phyloP scores from a whole-genome alignment of 2,113 vertebrate species.

The Onychorhynchus coronatus region DNA sequence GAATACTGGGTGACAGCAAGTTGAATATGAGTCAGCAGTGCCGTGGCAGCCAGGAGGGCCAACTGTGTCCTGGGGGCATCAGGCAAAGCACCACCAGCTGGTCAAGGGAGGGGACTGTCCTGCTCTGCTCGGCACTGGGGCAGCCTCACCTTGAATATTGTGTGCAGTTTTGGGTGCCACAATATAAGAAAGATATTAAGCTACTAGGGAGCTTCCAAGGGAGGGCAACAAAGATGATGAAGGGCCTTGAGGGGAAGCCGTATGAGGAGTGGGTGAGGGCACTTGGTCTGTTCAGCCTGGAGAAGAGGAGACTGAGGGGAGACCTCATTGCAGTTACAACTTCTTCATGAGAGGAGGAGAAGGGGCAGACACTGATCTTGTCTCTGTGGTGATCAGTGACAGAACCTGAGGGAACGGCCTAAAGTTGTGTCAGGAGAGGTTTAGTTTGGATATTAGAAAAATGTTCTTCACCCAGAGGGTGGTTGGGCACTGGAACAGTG shows the following conservation, averaged over 20 bases:
- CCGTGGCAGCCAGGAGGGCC: background rate
- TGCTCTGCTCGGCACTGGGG: background rate
- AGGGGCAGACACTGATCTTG: background rate
- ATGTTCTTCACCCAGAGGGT: background rate
- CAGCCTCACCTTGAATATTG: fast-evolving
- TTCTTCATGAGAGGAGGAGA: background rate
- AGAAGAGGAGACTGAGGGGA: background rate
- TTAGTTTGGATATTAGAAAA: background rate
- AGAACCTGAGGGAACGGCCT: background rate
- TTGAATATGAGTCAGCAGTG: background rate
- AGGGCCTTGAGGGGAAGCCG: background rate
- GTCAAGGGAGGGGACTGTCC: background rate
- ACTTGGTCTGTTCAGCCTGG: background rate
- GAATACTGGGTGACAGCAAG: fast-evolving
- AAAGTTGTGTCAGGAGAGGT: background rate
- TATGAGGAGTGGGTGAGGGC: background rate
- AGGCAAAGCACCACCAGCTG: fast-evolving
- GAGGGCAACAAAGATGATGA: background rate
- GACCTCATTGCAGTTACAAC: background rate
- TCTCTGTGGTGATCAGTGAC: background rate
- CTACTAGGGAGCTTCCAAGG: background rate
- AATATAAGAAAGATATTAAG: background rate
- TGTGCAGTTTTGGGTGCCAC: background rate
- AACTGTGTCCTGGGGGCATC: fast-evolving
- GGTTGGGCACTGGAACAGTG: background rate